Evolutionary conservation across 2,888 invertebrate species (phyloP).

Genomic region (Alitta virens): DNA sequence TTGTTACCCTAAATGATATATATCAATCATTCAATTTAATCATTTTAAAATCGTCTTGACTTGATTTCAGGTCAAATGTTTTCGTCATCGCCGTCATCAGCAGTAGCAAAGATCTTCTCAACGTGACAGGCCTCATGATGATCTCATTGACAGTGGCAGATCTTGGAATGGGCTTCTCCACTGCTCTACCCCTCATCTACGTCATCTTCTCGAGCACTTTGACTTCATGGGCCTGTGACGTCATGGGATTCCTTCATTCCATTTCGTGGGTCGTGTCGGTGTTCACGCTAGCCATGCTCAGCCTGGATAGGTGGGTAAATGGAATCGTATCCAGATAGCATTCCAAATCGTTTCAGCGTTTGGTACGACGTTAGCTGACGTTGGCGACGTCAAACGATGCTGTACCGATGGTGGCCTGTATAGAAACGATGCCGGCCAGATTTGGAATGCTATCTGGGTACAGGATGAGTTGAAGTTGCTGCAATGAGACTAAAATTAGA

Average conservation of each 20-base stretch:
- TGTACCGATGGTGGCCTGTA: too few relatives aligned
- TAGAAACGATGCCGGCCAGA: too few relatives aligned
- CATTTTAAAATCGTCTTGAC: too few relatives aligned
- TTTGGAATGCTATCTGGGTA: too few relatives aligned
- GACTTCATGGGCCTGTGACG: background rate
- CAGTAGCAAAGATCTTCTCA: background rate
- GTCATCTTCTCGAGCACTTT: background rate
- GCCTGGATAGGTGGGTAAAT: background rate
- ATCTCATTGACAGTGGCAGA: background rate
- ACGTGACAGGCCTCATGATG: background rate
- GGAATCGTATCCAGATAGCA: too few relatives aligned
- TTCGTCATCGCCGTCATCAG: background rate
- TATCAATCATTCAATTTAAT: too few relatives aligned
- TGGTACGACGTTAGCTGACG: too few relatives aligned
- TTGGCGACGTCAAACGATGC: too few relatives aligned
- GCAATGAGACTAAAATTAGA: too few relatives aligned
- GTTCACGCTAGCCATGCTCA: background rate
- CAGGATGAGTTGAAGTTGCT: too few relatives aligned
- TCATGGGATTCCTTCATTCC: conserved; percentile 2
- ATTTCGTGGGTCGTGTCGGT: conserved; percentile 3
- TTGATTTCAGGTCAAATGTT: background rate
- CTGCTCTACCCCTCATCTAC: background rate
- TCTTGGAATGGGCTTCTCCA: background rate
- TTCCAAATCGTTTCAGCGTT: too few relatives aligned
- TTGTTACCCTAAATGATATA: too few relatives aligned